Conservation (phyloP, 2,888 invertebrate genomes). For the Rambutsinella grinnellia region DNA sequence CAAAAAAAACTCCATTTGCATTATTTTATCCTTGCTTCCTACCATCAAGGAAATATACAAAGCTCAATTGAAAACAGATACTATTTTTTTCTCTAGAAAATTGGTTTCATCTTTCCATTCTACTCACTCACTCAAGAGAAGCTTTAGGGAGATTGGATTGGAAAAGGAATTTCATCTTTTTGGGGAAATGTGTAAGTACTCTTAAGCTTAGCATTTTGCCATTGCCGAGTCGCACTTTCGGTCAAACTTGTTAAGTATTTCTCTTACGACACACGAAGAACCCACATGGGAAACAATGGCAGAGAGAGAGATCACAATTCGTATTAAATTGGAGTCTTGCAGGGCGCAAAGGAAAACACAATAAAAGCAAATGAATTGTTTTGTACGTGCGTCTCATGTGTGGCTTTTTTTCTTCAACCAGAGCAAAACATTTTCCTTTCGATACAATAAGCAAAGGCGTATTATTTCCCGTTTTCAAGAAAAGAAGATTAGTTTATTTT, state of each 20-base stretch:
- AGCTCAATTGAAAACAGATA: constrained; percentile 9
- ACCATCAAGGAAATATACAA: not conserved
- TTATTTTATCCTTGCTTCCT: constrained; percentile 22
- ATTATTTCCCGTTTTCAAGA: constrained; percentile 14
- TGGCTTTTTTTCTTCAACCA: constrained; percentile 35
- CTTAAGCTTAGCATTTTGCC: not conserved
- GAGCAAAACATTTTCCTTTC: too few species aligned
- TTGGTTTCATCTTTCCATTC: constrained; percentile 26
- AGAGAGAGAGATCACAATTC: constrained; percentile 29
- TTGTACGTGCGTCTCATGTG: constrained; percentile 23
- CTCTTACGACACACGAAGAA: not conserved
- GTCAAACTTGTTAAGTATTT: not conserved
- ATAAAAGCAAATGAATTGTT: constrained; percentile 24
- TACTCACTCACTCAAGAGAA: not conserved
- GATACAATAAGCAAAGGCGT: constrained; percentile 12
- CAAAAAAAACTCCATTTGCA: constrained; percentile 43
- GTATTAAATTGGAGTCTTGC: constrained; percentile 40
- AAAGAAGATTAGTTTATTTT: not conserved
- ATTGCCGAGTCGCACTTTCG: not conserved
- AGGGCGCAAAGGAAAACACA: constrained; percentile 24
- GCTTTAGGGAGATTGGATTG: constrained; percentile 11
- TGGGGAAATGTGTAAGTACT: not conserved
- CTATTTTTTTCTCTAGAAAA: constrained; percentile 23
- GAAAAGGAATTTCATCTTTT: constrained; percentile 7
- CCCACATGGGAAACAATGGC: constrained; percentile 9